These are phyloP conservation scores for Pterocles burchelli DNA, from an alignment of 2,113 vertebrate species.

Conservation along the genomic window DNA sequence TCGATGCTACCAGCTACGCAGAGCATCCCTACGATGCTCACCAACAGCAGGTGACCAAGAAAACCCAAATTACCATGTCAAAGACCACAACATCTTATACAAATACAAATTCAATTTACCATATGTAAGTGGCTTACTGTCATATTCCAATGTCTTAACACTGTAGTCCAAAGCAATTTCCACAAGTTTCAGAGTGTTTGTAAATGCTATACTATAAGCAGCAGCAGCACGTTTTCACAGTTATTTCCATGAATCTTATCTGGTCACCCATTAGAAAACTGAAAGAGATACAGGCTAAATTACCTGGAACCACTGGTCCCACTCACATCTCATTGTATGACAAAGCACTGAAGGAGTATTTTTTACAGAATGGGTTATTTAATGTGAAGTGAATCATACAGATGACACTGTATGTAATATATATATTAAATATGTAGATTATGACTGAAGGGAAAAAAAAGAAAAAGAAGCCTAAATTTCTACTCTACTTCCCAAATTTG, in stretches of 20 bases:
- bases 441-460: neutral
- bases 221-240: neutral
- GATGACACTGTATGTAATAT: neutral
- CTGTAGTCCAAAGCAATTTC: neutral
- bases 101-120: neutral
- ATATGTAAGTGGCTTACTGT: neutral
- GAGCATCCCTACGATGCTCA: fast-evolving
- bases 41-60: neutral
- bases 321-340: neutral
- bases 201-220: neutral
- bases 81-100: neutral
- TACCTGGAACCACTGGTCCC: neutral
- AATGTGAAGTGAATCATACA: neutral
- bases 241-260: neutral
- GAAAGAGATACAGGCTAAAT: neutral
- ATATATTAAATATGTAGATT: neutral
- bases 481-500: neutral
- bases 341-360: neutral
- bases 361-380: neutral
- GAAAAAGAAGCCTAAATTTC: neutral
- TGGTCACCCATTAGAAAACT: neutral
- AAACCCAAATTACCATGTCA: neutral
- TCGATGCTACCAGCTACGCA: neutral
- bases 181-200: neutral
- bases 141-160: neutral